Evolutionary conservation across 2,113 vertebrate species (phyloP).

Genomic region (Pseudopodoces humilis): DNA sequence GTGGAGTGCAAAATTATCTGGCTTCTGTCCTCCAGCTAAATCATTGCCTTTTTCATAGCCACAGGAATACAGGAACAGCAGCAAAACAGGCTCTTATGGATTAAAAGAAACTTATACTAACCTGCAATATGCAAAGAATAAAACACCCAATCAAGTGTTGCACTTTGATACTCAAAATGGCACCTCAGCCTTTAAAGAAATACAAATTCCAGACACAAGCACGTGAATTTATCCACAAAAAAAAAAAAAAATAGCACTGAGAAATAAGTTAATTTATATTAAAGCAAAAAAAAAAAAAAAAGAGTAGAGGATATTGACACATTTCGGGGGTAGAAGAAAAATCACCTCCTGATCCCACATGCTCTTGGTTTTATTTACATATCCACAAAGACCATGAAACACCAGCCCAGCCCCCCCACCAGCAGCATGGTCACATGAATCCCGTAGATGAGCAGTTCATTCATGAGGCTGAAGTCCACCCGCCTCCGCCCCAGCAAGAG

Average conservation of each 20-base stretch:
- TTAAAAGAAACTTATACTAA: background rate
- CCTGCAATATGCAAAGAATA: background rate
- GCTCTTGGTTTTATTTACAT: conserved; percentile 82
- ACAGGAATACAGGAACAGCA: background rate
- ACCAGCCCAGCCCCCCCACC: conserved; percentile 95
- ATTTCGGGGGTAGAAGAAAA: background rate
- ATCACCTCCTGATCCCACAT: conserved; percentile 44
- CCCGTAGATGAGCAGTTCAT: conserved; percentile 93
- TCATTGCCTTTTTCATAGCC: background rate
- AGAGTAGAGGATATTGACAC: background rate
- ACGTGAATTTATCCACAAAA: conserved; percentile 8
- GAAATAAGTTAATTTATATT: conserved; percentile 51
- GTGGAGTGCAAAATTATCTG: background rate
- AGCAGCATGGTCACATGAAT: conserved; percentile 97
- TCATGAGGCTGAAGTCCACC: conserved; percentile 90
- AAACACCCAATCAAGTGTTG: background rate
- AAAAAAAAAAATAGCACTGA: background rate
- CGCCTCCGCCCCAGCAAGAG: conserved; percentile 88
- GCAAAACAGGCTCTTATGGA: background rate
- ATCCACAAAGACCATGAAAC: conserved; percentile 99
- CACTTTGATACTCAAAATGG: background rate
- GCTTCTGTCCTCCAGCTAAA: background rate
- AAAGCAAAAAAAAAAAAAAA: background rate
- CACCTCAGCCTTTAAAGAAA: background rate
- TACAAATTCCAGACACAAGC: background rate